Conservation (phyloP, 2,888 invertebrate genomes). For the Drosophila antonietae region DNA sequence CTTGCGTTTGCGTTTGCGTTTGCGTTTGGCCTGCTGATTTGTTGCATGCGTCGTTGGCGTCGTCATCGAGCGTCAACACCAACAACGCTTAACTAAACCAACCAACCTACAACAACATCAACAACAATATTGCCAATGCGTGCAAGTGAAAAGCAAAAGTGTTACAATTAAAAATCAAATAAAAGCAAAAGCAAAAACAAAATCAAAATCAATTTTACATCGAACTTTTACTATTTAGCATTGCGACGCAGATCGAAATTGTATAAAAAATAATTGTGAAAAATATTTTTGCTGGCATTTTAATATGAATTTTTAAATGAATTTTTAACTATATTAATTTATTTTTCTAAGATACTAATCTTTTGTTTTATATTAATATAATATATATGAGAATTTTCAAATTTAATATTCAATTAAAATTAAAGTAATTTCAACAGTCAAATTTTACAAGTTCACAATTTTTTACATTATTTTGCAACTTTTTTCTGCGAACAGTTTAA, state of each 20-base stretch:
- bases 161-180: constrained; percentile 49
- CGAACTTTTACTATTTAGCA: constrained; percentile 28
- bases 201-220: constrained; percentile 28
- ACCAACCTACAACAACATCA: constrained; percentile 39
- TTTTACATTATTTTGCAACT: neutral
- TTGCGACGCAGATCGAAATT: neutral
- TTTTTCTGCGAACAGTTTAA: neutral
- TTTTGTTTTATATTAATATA: neutral
- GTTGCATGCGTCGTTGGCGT: constrained; percentile 77
- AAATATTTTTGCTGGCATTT: neutral
- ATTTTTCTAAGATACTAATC: too few species aligned
- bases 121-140: constrained; percentile 43
- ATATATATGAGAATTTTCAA: neutral
- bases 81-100: constrained; percentile 41
- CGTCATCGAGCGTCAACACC: constrained; percentile 62
- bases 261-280: neutral
- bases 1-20: constrained; percentile 60
- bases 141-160: constrained; percentile 72
- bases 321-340: neutral
- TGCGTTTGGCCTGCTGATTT: constrained; percentile 74
- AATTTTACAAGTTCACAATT: neutral
- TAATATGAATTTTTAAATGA: neutral
- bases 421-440: neutral
- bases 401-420: neutral
- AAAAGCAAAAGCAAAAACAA: constrained; percentile 28